These are phyloP conservation scores for Camponotus pennsylvanicus DNA, from an alignment of 1,140 invertebrate species.

Conservation along the genomic window DNA sequence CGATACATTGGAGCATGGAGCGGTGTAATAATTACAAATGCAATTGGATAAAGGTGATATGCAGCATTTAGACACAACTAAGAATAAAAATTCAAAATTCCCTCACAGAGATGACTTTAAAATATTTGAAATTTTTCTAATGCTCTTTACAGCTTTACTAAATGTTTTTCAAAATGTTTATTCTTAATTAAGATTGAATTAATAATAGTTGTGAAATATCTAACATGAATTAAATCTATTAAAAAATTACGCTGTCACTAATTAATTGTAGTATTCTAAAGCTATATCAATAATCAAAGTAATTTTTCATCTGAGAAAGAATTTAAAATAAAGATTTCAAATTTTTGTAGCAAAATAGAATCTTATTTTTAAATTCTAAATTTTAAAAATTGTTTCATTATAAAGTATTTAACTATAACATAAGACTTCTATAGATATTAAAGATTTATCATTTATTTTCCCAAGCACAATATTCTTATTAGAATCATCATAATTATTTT, in stretches of 20 bases:
- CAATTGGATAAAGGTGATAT: slow-evolving; percentile 33
- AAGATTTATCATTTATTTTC: not conserved
- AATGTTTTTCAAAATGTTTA: not conserved
- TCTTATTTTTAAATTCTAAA: not conserved
- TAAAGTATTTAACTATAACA: not conserved
- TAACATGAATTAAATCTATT: slow-evolving; percentile 28
- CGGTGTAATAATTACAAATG: not conserved
- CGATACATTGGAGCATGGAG: not conserved
- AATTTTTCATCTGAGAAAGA: not conserved
- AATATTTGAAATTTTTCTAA: slow-evolving; percentile 7
- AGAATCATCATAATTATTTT: slow-evolving; percentile 10
- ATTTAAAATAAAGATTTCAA: slow-evolving; percentile 6
- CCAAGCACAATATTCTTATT: not conserved
- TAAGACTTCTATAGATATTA: not conserved
- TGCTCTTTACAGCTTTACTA: not conserved
- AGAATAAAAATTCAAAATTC: slow-evolving; percentile 21
- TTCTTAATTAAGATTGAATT: slow-evolving; percentile 33
- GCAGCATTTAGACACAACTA: not conserved
- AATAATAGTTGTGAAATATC: slow-evolving; percentile 15
- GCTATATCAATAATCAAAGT: not conserved
- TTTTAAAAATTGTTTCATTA: no score
- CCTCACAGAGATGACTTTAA: no score
- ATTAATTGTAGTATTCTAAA: not conserved
- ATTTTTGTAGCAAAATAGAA: slow-evolving; percentile 1
- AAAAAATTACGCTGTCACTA: slow-evolving; percentile 26